Percentiles rank a stretch among this genome's conserved stretches.
phyloP scores from a whole-genome alignment of 2,888 invertebrate genomes.

The Gortyna flavago region DNA sequence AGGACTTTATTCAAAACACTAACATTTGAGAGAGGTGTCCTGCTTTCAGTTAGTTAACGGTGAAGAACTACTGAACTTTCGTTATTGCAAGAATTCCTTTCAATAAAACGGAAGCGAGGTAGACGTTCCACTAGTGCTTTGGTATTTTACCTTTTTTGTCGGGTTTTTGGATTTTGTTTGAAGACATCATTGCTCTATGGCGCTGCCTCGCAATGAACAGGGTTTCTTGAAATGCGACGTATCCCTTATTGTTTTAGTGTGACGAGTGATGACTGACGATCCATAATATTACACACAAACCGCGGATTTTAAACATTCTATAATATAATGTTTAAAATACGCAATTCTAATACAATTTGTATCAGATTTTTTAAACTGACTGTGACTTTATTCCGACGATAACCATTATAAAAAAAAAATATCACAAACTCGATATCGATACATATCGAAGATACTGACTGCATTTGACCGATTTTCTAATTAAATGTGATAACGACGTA shows the following conservation, averaged over 20 bases:
- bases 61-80: conserved; percentile 14
- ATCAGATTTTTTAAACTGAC: background rate
- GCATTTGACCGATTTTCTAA: background rate
- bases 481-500: background rate
- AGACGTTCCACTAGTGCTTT: conserved; percentile 8
- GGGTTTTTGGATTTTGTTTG: background rate
- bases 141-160: conserved; percentile 4
- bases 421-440: no score
- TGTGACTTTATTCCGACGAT: no score
- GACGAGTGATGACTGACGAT: no score
- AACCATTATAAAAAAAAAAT: background rate
- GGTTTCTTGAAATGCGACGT: background rate
- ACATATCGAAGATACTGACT: no score
- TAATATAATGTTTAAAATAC: background rate
- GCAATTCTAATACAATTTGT: no score
- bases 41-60: conserved; percentile 8
- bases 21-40: conserved; percentile 32
- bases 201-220: background rate
- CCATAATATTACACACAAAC: background rate
- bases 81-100: conserved; percentile 6
- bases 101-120: conserved; percentile 10
- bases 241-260: background rate
- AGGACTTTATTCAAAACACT: conserved; percentile 44
- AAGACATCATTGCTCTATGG: background rate
- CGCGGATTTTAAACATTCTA: background rate